These are phyloP conservation scores for Nylanderia fulva DNA, from an alignment of 1,140 invertebrate species.

Conservation along the genomic window DNA sequence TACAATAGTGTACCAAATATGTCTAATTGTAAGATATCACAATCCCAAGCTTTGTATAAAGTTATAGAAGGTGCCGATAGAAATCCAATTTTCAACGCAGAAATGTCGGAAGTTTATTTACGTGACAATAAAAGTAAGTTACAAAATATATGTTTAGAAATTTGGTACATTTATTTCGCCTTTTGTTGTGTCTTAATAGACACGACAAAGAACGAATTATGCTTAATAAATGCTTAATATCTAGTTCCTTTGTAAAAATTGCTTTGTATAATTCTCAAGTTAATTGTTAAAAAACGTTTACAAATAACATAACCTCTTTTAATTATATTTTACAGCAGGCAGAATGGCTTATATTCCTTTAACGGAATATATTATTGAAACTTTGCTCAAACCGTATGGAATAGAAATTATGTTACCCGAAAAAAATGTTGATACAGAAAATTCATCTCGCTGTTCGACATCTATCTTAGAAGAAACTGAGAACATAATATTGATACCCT, in stretches of 20 bases:
- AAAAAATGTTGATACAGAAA: neutral
- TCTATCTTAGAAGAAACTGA: neutral
- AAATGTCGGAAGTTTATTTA: neutral
- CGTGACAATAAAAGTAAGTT: neutral
- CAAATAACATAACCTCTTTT: too few species aligned
- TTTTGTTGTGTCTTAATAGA: too few species aligned
- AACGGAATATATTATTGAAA: neutral
- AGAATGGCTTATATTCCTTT: neutral
- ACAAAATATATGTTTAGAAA: neutral
- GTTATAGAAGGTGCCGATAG: neutral
- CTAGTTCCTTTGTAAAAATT: too few species aligned
- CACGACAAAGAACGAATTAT: too few species aligned
- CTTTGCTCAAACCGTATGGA: neutral
- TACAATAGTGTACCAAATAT: too few species aligned
- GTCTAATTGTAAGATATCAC: neutral
- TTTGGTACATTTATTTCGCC: neutral
- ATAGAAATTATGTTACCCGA: neutral
- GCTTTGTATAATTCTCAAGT: too few species aligned
- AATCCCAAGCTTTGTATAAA: neutral
- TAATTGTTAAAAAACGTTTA: too few species aligned
- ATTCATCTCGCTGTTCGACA: neutral
- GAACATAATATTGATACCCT: neutral
- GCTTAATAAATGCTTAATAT: too few species aligned
- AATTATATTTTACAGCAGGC: neutral
- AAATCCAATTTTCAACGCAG: neutral